Percentiles rank a stretch among this genome's conserved stretches.
Evolutionary conservation across 2,797 vertebrate genomes (phyloP).

Genomic region (Hemitrygon akajei): DNA sequence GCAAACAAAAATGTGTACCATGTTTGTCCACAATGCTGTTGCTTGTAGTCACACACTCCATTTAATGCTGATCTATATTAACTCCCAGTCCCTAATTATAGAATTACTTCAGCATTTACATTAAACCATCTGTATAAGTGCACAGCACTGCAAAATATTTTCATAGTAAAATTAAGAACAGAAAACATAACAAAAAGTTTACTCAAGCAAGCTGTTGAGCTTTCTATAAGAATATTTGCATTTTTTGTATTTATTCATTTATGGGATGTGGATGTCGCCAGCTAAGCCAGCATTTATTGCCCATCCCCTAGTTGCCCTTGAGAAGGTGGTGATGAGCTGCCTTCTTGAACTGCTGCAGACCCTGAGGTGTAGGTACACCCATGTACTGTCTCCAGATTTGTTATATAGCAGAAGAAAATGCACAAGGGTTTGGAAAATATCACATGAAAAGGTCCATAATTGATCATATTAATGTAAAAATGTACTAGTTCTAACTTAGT

Average conservation of each 20-base stretch:
- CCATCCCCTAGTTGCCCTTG: too few relatives aligned
- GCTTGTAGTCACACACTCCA: background rate
- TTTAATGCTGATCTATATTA: background rate
- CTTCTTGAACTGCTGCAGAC: too few relatives aligned
- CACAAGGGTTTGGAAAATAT: background rate
- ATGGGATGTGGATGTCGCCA: too few relatives aligned
- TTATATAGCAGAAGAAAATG: background rate
- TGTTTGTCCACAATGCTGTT: background rate
- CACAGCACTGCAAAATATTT: background rate
- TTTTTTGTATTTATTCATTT: background rate
- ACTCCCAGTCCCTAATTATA: background rate
- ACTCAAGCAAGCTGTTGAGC: background rate
- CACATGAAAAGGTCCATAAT: background rate
- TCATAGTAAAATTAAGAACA: background rate
- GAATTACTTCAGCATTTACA: background rate
- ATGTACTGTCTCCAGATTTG: background rate
- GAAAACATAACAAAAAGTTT: background rate
- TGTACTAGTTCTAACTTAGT: background rate
- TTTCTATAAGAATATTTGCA: background rate
- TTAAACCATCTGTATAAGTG: background rate
- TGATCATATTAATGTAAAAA: background rate
- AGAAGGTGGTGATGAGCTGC: too few relatives aligned
- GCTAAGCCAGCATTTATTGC: too few relatives aligned
- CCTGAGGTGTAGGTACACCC: too few relatives aligned
- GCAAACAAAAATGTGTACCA: conserved; percentile 4